These are phyloP conservation scores for Alethe castanea DNA, from an alignment of 2,113 vertebrate species.

Conservation along the genomic window DNA sequence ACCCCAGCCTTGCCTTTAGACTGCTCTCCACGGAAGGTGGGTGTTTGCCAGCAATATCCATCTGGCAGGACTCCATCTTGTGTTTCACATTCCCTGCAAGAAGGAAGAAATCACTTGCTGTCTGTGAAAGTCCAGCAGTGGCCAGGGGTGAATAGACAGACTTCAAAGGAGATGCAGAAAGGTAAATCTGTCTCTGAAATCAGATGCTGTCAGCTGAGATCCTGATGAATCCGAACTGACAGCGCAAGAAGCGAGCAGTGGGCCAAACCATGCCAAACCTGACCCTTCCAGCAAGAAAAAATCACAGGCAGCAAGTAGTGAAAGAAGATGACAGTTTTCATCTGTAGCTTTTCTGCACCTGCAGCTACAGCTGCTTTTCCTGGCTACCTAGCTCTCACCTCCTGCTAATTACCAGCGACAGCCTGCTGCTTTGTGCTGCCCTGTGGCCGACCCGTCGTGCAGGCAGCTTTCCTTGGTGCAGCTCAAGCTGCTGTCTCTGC, in stretches of 20 bases:
- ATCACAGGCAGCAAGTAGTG: not conserved
- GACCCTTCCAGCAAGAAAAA: constrained; percentile 23
- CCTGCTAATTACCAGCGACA: constrained; percentile 36
- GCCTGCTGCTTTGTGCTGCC: constrained; percentile 44
- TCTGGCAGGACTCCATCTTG: not conserved
- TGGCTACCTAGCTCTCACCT: constrained; percentile 8
- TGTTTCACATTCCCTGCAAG: not conserved
- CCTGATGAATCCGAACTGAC: not conserved
- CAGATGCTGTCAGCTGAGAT: not conserved
- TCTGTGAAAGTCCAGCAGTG: not conserved
- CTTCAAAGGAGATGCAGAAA: not conserved
- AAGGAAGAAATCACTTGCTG: not conserved
- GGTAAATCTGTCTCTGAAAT: not conserved
- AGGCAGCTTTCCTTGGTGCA: not conserved
- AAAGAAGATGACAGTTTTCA: constrained; percentile 4
- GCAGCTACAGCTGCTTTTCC: constrained; percentile 20
- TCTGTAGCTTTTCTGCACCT: not conserved
- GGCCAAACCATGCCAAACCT: constrained; percentile 10
- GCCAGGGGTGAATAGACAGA: not conserved
- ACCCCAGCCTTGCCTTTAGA: not conserved
- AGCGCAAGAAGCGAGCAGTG: constrained; percentile 12
- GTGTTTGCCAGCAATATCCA: not conserved
- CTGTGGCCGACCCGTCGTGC: not conserved
- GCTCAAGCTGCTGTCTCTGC: not conserved
- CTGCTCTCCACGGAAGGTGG: not conserved